Evolutionary conservation across 2,888 invertebrate species (phyloP).

Genomic region (Sympetrum striolatum): DNA sequence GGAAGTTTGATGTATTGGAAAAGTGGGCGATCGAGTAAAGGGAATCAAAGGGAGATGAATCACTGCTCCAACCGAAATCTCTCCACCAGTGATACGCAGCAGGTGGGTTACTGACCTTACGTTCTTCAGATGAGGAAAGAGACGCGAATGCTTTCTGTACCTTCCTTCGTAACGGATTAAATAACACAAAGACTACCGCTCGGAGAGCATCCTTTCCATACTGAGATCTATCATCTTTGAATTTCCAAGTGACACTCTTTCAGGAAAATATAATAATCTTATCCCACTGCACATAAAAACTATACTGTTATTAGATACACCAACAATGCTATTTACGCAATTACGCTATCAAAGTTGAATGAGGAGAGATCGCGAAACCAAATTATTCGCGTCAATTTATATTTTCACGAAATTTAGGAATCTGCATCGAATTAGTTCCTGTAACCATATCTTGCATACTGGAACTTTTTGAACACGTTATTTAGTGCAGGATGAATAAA

Average conservation of each 20-base stretch:
- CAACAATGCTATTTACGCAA: too few relatives aligned
- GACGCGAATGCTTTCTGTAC: background rate
- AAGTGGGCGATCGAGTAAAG: background rate
- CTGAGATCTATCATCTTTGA: background rate
- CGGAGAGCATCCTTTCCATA: background rate
- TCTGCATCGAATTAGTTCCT: too few relatives aligned
- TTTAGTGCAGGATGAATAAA: too few relatives aligned
- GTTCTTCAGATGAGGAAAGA: background rate
- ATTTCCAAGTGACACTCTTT: background rate
- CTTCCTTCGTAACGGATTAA: background rate
- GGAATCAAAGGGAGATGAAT: background rate
- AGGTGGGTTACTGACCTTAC: background rate
- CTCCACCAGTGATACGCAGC: background rate
- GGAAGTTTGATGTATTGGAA: background rate
- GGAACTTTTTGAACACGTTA: too few relatives aligned
- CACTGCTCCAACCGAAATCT: background rate
- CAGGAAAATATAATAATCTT: too few relatives aligned
- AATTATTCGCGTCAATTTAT: too few relatives aligned
- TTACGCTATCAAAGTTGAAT: too few relatives aligned
- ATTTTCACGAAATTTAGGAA: too few relatives aligned
- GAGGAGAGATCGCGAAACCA: too few relatives aligned
- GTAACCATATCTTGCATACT: too few relatives aligned
- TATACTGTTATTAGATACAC: too few relatives aligned
- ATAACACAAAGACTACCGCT: background rate
- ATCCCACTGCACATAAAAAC: too few relatives aligned